Evolutionary conservation across 2,113 vertebrate species (phyloP), one percentile per base, ranked within the genome.

Genomic region (Sebastes schlegelii): DNA sequence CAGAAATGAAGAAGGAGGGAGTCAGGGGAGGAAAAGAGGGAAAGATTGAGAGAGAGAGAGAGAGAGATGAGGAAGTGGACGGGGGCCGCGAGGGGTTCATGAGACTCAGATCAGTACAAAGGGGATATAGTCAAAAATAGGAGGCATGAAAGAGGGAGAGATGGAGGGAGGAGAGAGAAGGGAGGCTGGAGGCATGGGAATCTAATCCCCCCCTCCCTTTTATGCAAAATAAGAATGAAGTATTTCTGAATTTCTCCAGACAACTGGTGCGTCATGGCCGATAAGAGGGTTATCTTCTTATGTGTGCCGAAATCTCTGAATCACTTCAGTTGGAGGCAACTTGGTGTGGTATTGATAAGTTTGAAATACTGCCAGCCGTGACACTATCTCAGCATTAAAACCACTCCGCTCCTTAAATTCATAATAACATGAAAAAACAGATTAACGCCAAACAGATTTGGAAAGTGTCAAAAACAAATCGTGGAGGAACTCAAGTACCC

Each of bases 281-380:
- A 88, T 90, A 89, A 93, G 84, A 90, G 78, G 74, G 70, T 89
- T 84, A 90, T 83, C 77, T 85, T 86, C 88, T 87, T 84, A 64
- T 51, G 76, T 4, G 6, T 6, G 51, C 75, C 2, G 12, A 77
- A 71, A 72, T 78, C 63, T 82, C 66, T 58, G 69, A 84, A 81
- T 88, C 86, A 67, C 78, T 85, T 51, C 67, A 65, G 60, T 89
- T 49, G 73, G 55, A 51, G 42, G 74, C 68, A 64, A 60, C 62
- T 64, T 21, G 64, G 13, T 54, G n/a, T 8, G 48, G 55, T 34
- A 54, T 64, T 74, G 76, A 79, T 58, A 79, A 83, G 45, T 83
- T 68, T 34, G 34, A 34, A 34, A 34, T 5, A 52, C 19, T 14
- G 42, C 13, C 78, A 57, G 64, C 14, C 12, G 4, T 26, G 74